Base-by-base conservation (phyloP, 2,797 vertebrate species). In the Enteromius thamalakanensis region DNA sequence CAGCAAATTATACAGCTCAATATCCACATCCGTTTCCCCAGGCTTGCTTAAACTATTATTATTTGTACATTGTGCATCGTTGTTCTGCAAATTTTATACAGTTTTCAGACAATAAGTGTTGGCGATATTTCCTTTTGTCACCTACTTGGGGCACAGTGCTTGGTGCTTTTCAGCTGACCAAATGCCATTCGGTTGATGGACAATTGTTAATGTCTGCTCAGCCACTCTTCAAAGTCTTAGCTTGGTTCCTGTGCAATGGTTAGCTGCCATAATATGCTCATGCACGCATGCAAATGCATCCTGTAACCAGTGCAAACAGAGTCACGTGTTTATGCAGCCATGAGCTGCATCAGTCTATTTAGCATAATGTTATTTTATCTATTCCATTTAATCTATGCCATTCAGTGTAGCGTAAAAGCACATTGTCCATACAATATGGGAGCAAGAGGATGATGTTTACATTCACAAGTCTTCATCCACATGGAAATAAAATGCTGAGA, bases 1-100 rank as follows among this genome's bases (percentile, higher is more conserved):
- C 83, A 76, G 47, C 49, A 72, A 58, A 78, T 88, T 72, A 70
- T 77, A 64, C 82, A 72, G 85, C 76, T 80, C 84, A 49, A 84
- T 84, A 76, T 70, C 51, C 49, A 0, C 60, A 64, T 26, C 55
- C 19, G 12, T 72, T 80, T 76, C 6, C 58, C 55, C 34, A 47
- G 74, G 21, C 32, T 42, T 47, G 17, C 42, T 29, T 40, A 83
- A 74, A 79, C 58, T 32, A 26, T 71, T 23, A n/a, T 77, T 19
- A 3, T 53, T 34, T 65, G 42, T 76, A 53, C 17, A 51, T 77
- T 70, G 11, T 34, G 55, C 17, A 71, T 60, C 12, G 70, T 49
- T 47, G 45, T 32, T 81, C 21, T 26, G 32, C 32, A 21, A 26
- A 49, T 65, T 19, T 14, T 32, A 10, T 11, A 55, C 14, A 26